Evolutionary conservation across 2,888 invertebrate genomes (phyloP), one percentile per base, ranked within the genome.

Genomic region (Dryococelus australis): DNA sequence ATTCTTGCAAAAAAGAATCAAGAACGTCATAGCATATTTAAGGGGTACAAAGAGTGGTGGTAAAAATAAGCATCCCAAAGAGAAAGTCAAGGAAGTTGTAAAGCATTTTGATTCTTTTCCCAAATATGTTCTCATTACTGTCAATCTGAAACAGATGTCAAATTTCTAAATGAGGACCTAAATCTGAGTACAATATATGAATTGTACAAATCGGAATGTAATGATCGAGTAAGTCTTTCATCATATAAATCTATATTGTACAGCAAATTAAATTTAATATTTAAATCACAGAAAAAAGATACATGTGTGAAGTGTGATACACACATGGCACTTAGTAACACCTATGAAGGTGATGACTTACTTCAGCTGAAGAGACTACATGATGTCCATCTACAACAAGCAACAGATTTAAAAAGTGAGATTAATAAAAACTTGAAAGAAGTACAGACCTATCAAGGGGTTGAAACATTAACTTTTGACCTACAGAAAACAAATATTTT

Each of bases 21-120:
- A 12, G 65, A 24, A 65, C 20, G 65, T 65, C 16, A 65, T 65
- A 5, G 8, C 65, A 65, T 8, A 9, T 65, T 65, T 65, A 65
- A 65, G 65, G 65, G 65, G 65, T 65, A 65, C 65, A 65, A 65
- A 65, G 65, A 65, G 65, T 65, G 65, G 65, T 65, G 65, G 65
- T 65, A 65, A 65, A 16, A 65, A 65, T 65, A 65, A 9, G 65
- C 65, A 65, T 16, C 24, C 65, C 65, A 65, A 65, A 65, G 65
- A 65, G 65, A 65, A 65, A 65, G 65, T 65, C 65, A 65, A 65
- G 65, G 65, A 9, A 65, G 65, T 65, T 65, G 24, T 65, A 20
- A 8, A 65, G 20, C 65, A 65, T 65, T 12, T 65, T 65, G 65
- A 65, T 65, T 65, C 65, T 16, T 65, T 65, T 65, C 20, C 65